Evolutionary conservation across 23 tunicate genomes (phyloP).

Genomic region (Halocynthia roretzi): DNA sequence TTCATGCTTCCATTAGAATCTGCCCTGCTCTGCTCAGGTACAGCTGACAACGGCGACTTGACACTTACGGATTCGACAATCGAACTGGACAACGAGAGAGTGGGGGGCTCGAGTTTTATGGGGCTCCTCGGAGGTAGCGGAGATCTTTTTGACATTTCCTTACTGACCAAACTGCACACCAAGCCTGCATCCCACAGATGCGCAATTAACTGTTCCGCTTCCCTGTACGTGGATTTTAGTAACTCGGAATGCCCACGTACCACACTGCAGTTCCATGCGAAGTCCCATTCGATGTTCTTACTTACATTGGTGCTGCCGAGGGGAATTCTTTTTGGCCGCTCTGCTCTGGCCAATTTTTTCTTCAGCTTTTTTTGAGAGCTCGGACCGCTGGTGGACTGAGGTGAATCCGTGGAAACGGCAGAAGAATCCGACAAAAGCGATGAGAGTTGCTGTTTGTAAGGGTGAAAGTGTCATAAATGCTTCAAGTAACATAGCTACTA

Average conservation of each 20-base stretch:
- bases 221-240: conserved; percentile 15
- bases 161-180: conserved; percentile 35
- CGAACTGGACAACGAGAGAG: no score
- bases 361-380: conserved; percentile 15
- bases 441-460: conserved; percentile 39
- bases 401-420: background rate
- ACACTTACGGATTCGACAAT: no score
- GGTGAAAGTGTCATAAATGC: background rate
- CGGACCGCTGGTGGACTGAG: conserved; percentile 27
- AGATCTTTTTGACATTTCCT: background rate
- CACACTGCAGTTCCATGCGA: conserved; percentile 82
- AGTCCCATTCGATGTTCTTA: conserved; percentile 38
- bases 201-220: conserved; percentile 26
- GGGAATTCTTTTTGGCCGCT: conserved; percentile 18
- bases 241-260: conserved; percentile 48
- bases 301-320: background rate
- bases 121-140: no score
- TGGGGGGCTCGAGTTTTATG: no score
- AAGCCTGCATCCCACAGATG: conserved; percentile 61
- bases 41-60: no score
- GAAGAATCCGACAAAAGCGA: conserved; percentile 14
- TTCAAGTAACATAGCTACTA: no score
- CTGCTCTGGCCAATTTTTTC: conserved; percentile 30
- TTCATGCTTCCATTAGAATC: no score
- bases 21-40: no score